Evolutionary conservation across 2,113 vertebrate genomes (phyloP), one percentile per base, ranked within the genome.

Genomic region (Rostratula benghalensis): DNA sequence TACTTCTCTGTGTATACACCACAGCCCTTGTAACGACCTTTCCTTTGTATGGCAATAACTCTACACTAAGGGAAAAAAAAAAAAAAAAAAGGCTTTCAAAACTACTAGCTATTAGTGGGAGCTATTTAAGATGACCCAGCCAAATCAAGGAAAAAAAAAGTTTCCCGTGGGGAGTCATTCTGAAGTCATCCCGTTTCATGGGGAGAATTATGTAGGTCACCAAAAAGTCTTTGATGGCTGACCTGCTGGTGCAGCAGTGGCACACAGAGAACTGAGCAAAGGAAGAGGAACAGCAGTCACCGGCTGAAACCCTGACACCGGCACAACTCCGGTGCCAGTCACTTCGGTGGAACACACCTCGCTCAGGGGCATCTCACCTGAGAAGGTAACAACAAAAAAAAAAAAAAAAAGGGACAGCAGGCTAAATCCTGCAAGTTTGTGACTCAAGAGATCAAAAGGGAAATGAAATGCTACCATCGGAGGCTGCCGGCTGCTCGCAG

Each of bases 151-250:
- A 18, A 70, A 50, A 70, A 50, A 39, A 85, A 45, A 27, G 6
- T 94, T 74, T 68, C 39, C 83, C 31, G 10, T 3, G 13, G 88
- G 80, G 80, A 96, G 61, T 64, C 85, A 37, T 81, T 87, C 88
- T 84, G 90, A 94, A 93, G 86, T 41, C 73, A 87, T 89, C 73
- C 60, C 48, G 24, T 70, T 70, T 80, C 88, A 37, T 2, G 19
- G 92, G 76, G 80, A 93, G 90, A 68, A 37, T 75, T 77, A 90
- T 71, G 76, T 87, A 92, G 92, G 95, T 81, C 92, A 83, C 64
- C 86, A 64, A 48, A 31, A 81, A 60, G 64, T 6, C 86, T 93
- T 71, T 82, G 21, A 75, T 3, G 61, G 51, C 78, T 65, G 54
- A 69, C 61, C 83, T 57, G 75, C 87, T 9, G 41, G 84, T 50